These are phyloP conservation scores for Noctua janthina DNA, from an alignment of 2,888 invertebrate species.

Conservation along the genomic window DNA sequence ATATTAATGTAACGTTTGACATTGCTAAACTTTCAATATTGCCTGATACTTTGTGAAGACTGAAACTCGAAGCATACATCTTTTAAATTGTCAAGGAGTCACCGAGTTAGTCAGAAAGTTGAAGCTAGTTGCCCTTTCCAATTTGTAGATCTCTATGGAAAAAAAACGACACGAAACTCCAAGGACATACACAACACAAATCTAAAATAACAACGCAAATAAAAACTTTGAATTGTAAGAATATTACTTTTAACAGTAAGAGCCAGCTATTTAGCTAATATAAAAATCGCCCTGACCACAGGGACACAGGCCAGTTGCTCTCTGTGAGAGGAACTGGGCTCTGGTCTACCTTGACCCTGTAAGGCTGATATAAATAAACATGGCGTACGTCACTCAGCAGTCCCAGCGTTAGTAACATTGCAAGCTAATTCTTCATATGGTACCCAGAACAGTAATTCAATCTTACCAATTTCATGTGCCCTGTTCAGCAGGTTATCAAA, in stretches of 20 bases:
- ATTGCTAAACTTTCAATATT: neutral
- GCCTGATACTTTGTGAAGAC: neutral
- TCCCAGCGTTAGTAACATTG: neutral
- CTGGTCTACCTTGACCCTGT: too few relatives aligned
- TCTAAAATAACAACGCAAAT: too few relatives aligned
- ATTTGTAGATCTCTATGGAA: neutral
- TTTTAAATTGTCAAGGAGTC: neutral
- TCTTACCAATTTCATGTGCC: constrained; percentile 90
- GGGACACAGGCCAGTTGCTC: too few relatives aligned
- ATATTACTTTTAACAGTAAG: neutral
- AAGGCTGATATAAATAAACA: too few relatives aligned
- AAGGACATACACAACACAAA: neutral
- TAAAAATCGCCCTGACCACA: too few relatives aligned
- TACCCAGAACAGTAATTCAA: neutral
- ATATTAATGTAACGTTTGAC: neutral
- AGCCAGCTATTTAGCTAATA: too few relatives aligned
- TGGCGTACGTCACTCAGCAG: neutral
- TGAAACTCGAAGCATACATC: neutral
- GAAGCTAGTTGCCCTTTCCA: neutral
- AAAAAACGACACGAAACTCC: neutral
- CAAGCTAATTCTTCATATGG: neutral
- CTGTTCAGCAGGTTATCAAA: constrained; percentile 90
- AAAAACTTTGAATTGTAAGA: neutral
- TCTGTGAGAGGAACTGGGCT: too few relatives aligned
- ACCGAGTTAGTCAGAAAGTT: too few relatives aligned